These are phyloP conservation scores for Siniperca knerii DNA, from an alignment of 2,113 vertebrate species.

Conservation along the genomic window DNA sequence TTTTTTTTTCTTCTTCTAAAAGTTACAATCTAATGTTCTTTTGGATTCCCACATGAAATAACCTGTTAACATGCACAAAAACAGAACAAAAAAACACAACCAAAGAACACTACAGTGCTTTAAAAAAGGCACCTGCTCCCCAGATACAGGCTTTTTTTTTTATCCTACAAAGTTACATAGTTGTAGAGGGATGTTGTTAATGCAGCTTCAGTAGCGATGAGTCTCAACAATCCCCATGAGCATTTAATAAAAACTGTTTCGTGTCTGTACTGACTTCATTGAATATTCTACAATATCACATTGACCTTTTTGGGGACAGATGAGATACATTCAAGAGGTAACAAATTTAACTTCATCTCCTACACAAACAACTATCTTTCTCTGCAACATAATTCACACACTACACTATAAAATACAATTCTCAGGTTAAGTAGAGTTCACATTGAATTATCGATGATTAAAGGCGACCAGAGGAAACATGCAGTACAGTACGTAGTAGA, in stretches of 20 bases:
- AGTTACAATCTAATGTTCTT: constrained; percentile 60
- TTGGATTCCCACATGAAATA: constrained; percentile 49
- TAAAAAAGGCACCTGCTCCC: constrained; percentile 76
- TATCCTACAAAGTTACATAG: constrained; percentile 61
- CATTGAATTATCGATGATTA: constrained; percentile 59
- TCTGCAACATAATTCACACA: constrained; percentile 54
- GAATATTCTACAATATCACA: constrained; percentile 39
- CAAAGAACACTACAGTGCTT: constrained; percentile 70
- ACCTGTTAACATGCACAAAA: constrained; percentile 77
- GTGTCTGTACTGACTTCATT: constrained; percentile 36
- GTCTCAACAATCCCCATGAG: constrained; percentile 44
- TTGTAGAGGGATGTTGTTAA: constrained; percentile 57
- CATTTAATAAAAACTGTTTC: constrained; percentile 48
- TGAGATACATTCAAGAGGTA: constrained; percentile 77
- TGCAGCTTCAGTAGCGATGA: constrained; percentile 47
- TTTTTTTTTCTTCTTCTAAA: constrained; percentile 14
- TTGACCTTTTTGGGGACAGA: constrained; percentile 42
- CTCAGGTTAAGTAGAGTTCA: constrained; percentile 49
- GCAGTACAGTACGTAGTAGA: constrained; percentile 62
- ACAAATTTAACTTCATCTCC: constrained; percentile 44
- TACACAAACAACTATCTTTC: constrained; percentile 36
- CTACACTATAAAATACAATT: constrained; percentile 56
- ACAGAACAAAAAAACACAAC: constrained; percentile 43
- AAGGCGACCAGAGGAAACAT: constrained; percentile 68
- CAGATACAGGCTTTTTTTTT: constrained; percentile 61